Evolutionary conservation across 2,888 invertebrate species (phyloP).

Genomic region (Phorcus lineatus): DNA sequence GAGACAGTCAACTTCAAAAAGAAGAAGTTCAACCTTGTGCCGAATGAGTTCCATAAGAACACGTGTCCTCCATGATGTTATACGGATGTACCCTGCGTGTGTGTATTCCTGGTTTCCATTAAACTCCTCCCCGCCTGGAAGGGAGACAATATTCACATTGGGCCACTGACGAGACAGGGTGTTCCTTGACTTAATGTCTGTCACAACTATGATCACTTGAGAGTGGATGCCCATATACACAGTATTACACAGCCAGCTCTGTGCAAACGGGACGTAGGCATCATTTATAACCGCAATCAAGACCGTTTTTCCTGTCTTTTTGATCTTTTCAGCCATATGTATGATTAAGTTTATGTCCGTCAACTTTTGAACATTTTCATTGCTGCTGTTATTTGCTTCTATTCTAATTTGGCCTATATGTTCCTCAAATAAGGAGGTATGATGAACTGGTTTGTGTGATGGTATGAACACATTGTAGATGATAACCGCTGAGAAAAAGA

Average conservation of each 20-base stretch:
- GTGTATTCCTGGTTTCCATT: constrained; percentile 55
- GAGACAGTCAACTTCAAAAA: constrained; percentile 62
- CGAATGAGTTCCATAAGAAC: constrained; percentile 43
- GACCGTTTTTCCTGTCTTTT: constrained; percentile 38
- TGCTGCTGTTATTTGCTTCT: too few species aligned
- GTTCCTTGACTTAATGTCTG: constrained; percentile 46
- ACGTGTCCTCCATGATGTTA: constrained; percentile 55
- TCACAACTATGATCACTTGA: constrained; percentile 56
- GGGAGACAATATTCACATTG: constrained; percentile 44
- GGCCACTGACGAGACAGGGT: constrained; percentile 53
- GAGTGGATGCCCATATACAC: constrained; percentile 52
- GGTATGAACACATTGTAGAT: too few species aligned
- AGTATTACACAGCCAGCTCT: constrained; percentile 60
- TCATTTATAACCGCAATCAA: constrained; percentile 55
- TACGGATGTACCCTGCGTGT: constrained; percentile 56
- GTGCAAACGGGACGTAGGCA: constrained; percentile 55
- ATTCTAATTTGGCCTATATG: too few species aligned
- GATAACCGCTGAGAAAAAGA: too few species aligned
- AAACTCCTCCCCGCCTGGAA: constrained; percentile 36
- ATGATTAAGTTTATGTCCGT: not conserved
- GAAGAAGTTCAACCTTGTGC: constrained; percentile 46
- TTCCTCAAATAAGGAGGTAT: too few species aligned
- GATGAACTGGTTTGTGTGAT: too few species aligned
- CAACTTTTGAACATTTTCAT: too few species aligned
- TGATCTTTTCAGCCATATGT: constrained; percentile 38